Evolutionary conservation across 2,113 vertebrate genomes (phyloP).

Genomic region (Machaerirhynchus nigripectus): DNA sequence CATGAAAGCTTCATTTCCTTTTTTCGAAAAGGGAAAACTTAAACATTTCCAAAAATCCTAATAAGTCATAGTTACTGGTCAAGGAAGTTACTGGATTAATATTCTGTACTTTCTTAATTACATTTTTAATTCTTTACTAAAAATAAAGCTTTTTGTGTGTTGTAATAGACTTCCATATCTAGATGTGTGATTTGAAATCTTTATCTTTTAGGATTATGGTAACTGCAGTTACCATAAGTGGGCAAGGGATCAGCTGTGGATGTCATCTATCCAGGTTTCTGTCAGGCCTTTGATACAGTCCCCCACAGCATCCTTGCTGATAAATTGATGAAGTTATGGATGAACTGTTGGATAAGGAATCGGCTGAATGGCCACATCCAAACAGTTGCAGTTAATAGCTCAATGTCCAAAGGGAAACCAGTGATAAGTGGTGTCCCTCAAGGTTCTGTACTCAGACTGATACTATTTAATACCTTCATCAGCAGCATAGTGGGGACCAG

Average conservation of each 20-base stretch:
- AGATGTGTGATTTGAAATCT: neutral
- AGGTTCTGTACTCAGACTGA: neutral
- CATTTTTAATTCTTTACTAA: neutral
- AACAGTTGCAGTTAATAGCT: neutral
- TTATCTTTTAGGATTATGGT: neutral
- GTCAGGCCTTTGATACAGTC: neutral
- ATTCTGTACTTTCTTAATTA: neutral
- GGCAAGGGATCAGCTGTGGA: neutral
- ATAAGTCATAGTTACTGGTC: neutral
- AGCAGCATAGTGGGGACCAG: too few relatives aligned
- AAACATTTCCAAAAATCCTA: neutral
- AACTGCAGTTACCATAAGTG: neutral
- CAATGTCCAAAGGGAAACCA: neutral
- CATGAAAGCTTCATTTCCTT: neutral
- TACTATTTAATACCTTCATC: neutral
- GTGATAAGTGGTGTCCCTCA: neutral
- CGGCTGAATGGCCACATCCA: neutral
- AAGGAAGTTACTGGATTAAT: neutral
- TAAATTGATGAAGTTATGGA: neutral
- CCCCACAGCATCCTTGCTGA: neutral
- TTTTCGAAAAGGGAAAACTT: neutral
- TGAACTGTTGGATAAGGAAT: neutral
- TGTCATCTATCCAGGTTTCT: neutral
- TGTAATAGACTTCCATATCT: neutral
- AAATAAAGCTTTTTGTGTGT: neutral